Base-by-base conservation (phyloP, 2,797 vertebrate genomes). In the Tragopan temminckii region DNA sequence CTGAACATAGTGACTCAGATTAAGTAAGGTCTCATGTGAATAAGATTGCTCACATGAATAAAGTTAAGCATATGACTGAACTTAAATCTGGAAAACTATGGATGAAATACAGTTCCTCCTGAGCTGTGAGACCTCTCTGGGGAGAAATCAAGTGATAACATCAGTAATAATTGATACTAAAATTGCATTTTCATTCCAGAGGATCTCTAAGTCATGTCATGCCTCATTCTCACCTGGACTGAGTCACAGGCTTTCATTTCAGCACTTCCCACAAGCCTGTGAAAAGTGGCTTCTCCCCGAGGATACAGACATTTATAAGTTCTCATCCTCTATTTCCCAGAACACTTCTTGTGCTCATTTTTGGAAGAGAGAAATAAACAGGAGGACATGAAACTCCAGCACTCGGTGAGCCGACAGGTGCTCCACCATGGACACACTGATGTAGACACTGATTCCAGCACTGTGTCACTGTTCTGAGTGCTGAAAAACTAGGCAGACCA, bases 161-260 rank as follows among this genome's bases (percentile, higher is more conserved):
- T 61, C 59, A 74, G 40, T 84, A 94, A 70, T 67, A 92, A 81
- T 7, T 83, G 80, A 78, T 83, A 93, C 38, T 48, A 72, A 81
- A 88, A 89, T 84, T 27, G 42, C 43, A 64, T 81, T 91, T 94
- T 84, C 35, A 90, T 80, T 52, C 80, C 85, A 90, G 68, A 81
- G n/a, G 61, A 76, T 88, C 29, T 76, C 63, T 88, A 94, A 74
- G 48, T 43, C 36, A 23, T 53, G 48, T 24, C 48, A 38, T 31
- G 67, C 46, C 71, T 71, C 55, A 66, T 85, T 94, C 70, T 76
- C 63, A 93, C 46, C 62, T 59, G 59, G 50, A 81, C 0, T 88
- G 63, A 91, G 27, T 50, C 63, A 72, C 52, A 84, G 59, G 78
- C 31, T 90, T 91, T 53, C 27, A 85, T 83, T 89, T 81, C 46